Evolutionary conservation across 2,797 vertebrate genomes (phyloP), one percentile per base, ranked within the genome.

Genomic region (Pangasius mekongensis): DNA sequence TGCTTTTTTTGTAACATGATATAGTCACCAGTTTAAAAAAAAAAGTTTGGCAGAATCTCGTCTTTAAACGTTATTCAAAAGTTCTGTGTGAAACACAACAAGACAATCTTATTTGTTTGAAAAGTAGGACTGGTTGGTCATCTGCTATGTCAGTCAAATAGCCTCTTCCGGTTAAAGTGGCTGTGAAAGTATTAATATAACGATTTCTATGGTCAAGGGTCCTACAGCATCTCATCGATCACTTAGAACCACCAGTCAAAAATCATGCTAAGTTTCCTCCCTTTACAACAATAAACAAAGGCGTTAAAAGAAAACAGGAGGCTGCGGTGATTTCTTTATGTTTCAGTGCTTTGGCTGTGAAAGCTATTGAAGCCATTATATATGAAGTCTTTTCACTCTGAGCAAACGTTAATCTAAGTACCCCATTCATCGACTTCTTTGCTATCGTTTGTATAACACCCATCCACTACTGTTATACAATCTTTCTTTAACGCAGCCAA

Each of bases 321-420:
- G 47, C 74, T 77, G 11, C 30, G 74, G 24, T 76, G 13, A 52
- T 78, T 56, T 36, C 78, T 60, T 60, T 39, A 81, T 56, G 8
- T 5, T 2, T 56, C 74, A 30, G 47, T 49, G 73, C 36, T 14
- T 30, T 8, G 11, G n/a, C 14, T 20, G 14, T 2, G 43, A 76
- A 64, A 81, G 62, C 60, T 66, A 78, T 62, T 14, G 5, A 77
- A 16, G 47, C 71, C 20, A 3, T 52, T 78, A 52, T 7, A 30
- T 77, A 89, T 64, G 24, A 85, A 39, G 56, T 74, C 64, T 84
- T 87, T 85, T 89, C 36, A 88, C 43, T 67, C 22, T 86, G 47
- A 74, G 73, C 84, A 89, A 91, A 81, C 64, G 69, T 64, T 30
- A 62, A 47, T 8, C 33, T 52, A 52, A 85, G 76, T 18, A 8